Evolutionary conservation across 2,888 invertebrate species (phyloP), one percentile per base, ranked within the genome.

Genomic region (Cyaniris semiargus): DNA sequence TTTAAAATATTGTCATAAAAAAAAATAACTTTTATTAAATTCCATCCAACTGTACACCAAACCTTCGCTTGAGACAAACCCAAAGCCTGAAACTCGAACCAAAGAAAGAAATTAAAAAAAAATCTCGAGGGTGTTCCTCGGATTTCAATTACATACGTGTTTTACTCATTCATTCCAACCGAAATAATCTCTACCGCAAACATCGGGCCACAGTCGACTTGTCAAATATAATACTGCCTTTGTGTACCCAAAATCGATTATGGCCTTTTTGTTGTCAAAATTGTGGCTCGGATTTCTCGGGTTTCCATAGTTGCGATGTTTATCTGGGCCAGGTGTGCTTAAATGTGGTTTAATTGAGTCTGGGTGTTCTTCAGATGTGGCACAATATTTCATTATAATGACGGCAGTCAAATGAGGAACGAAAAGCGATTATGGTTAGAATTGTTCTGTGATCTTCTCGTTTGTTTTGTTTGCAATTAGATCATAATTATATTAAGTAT

Each of bases 121-220:
- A 83, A 85, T 87, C 88, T 89, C 81, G 81, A 88, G 87, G 85
- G 84, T 86, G 87, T 84, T 87, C 85, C 88, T 90, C 87, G 88
- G 86, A 90, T 92, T 94, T 92, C 93, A 93, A 93, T 93, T 92
- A 93, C 87, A 84, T 80, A 90, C 88, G 89, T 93, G 93, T 94
- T 94, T 92, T 93, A 93, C 93, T 90, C 89, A 92, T 94, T 94
- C 94, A 92, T 90, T 93, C 86, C 93, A 92, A 87, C 92, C 94
- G 92, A 93, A 94, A 93, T 93, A 94, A 94, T 94, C 94, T 90
- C 87, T 87, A 93, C 93, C 93, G 90, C 94, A 94, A 94, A 93
- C 94, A 94, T 85, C 88, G 88, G 86, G 88, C 88, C 90, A 89
- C 92, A 92, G 92, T 90, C 89, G 92, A 92, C 91, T 93, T 91